Evolutionary conservation across 2,888 invertebrate species (phyloP), one percentile per base, ranked within the genome.

Genomic region (Catotricha subobsoleta): DNA sequence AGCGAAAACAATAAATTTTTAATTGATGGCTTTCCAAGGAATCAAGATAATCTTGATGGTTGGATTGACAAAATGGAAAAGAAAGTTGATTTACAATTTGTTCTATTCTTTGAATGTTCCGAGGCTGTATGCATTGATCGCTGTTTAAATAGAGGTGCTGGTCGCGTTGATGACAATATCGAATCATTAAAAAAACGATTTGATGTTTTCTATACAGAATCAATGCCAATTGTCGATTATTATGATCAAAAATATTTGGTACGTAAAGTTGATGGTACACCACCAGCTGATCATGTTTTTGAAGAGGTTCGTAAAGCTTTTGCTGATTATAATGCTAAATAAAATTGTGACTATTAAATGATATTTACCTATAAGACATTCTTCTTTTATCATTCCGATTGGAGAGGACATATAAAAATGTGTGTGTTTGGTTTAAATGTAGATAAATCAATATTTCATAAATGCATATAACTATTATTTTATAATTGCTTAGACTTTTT

Each of bases 11-110:
- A 71, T 36, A 77, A 79, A 43, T 99, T 97, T 60, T 71, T 99
- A 7, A 80, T 99, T 51, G 99, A 99, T 62, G 99, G 99, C 2
- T 99, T 99, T 60, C 98, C 98, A 12, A 72, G 98, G 19, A 99
- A 98, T 62, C 74, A 90, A 58, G 81, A 98, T 59, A 99, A 99
- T 59, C 65, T 97, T 46, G 80, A 90, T 39, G 98, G 98, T 7
- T 99, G 98, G 98, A 74, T 78, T 38, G 64, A 72, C 42, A 67
- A 68, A 42, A 91, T 98, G 84, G 66, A 74, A 0, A 77, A 77
- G 19, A 91, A 91, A 60, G 76, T 82, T 0, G 71, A 79, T 43
- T 68, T 97, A 12, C 71, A 81, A 47, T 91, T 87, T 57, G 87
- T 97, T 3, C 64, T 99, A 20, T 92, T 90, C 59, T 84, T 98